Percentiles rank a stretch among this genome's conserved stretches.
Conservation (phyloP, 2,113 vertebrate species). For the Microtus oregoni region DNA sequence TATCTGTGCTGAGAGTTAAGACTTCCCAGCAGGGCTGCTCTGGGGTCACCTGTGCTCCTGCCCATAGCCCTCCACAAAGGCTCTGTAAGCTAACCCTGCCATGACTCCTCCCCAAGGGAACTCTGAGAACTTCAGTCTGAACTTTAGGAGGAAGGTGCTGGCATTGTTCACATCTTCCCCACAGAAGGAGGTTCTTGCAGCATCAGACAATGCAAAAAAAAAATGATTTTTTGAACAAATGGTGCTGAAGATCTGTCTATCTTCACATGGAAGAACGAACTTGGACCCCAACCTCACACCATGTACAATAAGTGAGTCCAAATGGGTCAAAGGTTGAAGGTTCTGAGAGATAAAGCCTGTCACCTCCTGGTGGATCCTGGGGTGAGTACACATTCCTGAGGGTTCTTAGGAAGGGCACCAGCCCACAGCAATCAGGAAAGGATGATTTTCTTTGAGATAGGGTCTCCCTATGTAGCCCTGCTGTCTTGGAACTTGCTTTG, state of each 20-base stretch:
- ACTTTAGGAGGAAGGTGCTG: neutral
- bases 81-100: neutral
- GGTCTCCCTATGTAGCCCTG: neutral
- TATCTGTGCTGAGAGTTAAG: neutral
- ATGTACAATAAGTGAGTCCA: neutral
- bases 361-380: neutral
- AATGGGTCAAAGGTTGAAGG: neutral
- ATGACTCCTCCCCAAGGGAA: neutral
- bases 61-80: neutral
- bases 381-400: neutral
- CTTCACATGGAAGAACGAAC: neutral
- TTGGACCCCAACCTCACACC: neutral
- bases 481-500: neutral
- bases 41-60: neutral
- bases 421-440: neutral
- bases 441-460: neutral
- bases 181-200: neutral
- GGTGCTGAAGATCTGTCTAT: neutral
- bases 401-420: neutral
- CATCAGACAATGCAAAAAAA: neutral
- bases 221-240: neutral
- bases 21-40: neutral
- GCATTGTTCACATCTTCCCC: neutral
- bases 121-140: neutral
- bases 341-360: neutral